Percentiles rank a stretch among this genome's conserved stretches.
Evolutionary conservation across 2,888 invertebrate genomes (phyloP).

Genomic region (Cerastoderma edule): DNA sequence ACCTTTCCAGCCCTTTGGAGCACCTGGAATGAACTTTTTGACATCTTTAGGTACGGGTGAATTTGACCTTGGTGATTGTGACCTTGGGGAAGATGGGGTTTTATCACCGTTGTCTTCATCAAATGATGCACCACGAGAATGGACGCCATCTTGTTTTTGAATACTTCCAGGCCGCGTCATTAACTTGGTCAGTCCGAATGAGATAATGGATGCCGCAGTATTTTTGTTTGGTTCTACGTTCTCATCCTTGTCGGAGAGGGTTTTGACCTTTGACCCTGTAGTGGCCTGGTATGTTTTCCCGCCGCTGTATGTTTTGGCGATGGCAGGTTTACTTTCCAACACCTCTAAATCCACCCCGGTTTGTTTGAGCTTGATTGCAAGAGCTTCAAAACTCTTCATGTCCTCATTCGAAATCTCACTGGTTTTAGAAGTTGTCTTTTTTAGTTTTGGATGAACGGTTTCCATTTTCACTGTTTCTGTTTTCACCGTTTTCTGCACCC

Average conservation of each 20-base stretch:
- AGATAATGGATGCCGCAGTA: slow-evolving; percentile 42
- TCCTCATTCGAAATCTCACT: slow-evolving; percentile 22
- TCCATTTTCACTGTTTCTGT: neutral
- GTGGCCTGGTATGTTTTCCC: slow-evolving; percentile 51
- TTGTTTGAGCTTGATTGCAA: slow-evolving; percentile 44
- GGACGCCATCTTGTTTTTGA: slow-evolving; percentile 36
- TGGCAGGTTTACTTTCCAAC: slow-evolving; percentile 36
- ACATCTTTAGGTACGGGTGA: slow-evolving; percentile 27
- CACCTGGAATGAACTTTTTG: slow-evolving; percentile 48
- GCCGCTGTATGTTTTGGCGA: slow-evolving; percentile 54
- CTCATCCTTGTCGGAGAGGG: slow-evolving; percentile 28
- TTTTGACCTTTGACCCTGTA: slow-evolving; percentile 40
- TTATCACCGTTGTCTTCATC: slow-evolving; percentile 28
- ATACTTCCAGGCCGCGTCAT: slow-evolving; percentile 46
- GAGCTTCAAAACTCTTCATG: slow-evolving; percentile 45
- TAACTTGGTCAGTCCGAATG: slow-evolving; percentile 53
- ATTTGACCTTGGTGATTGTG: slow-evolving; percentile 24
- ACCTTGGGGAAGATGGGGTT: slow-evolving; percentile 20
- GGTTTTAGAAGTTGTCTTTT: slow-evolving; percentile 9
- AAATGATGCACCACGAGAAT: slow-evolving; percentile 30
- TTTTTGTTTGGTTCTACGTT: slow-evolving; percentile 32
- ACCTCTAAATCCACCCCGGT: slow-evolving; percentile 39
- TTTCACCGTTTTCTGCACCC: neutral
- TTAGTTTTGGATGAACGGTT: slow-evolving; percentile 1
- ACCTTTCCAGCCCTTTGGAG: slow-evolving; percentile 55